Conservation (phyloP, 2,797 vertebrate genomes). For the Sebastes oblongus region DNA sequence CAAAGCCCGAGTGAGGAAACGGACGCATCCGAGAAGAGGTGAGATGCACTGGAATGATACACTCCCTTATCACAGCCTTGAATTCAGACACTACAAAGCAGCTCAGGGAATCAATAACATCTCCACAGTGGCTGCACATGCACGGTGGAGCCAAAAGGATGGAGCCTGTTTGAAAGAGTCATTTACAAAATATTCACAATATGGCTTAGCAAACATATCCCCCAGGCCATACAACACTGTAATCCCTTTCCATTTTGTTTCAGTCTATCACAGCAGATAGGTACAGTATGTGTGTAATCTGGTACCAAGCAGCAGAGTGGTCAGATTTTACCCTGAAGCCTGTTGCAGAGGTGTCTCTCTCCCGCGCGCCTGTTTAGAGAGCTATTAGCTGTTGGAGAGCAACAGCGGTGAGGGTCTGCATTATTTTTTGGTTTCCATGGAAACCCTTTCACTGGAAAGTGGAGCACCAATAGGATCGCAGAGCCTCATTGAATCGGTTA, state of each 20-base stretch:
- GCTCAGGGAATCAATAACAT: slow-evolving; percentile 53
- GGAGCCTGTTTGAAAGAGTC: slow-evolving; percentile 3
- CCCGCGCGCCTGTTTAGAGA: slow-evolving; percentile 68
- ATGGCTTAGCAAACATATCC: slow-evolving; percentile 33
- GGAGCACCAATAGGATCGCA: slow-evolving; percentile 73
- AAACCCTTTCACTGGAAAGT: slow-evolving; percentile 76
- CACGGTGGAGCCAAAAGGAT: slow-evolving; percentile 3
- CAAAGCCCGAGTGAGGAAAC: slow-evolving; percentile 49
- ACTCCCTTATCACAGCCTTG: slow-evolving; percentile 54
- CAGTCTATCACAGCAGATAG: slow-evolving; percentile 27
- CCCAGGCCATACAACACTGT: slow-evolving; percentile 26
- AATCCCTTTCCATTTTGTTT: slow-evolving; percentile 36
- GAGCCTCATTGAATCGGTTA: slow-evolving; percentile 70
- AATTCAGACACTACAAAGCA: slow-evolving; percentile 43
- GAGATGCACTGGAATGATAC: slow-evolving; percentile 65
- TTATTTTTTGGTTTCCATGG: slow-evolving; percentile 82
- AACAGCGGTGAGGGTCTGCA: slow-evolving; percentile 71
- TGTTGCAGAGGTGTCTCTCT: slow-evolving; percentile 57
- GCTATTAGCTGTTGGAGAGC: slow-evolving; percentile 73
- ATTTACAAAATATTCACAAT: slow-evolving; percentile 47
- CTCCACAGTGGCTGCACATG: slow-evolving; percentile 14
- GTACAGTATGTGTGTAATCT: slow-evolving; percentile 22
- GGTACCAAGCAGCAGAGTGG: slow-evolving; percentile 21
- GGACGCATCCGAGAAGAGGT: slow-evolving; percentile 44
- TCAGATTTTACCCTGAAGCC: slow-evolving; percentile 59